Conservation (phyloP, 2,113 vertebrate genomes). For the Elachura formosa region DNA sequence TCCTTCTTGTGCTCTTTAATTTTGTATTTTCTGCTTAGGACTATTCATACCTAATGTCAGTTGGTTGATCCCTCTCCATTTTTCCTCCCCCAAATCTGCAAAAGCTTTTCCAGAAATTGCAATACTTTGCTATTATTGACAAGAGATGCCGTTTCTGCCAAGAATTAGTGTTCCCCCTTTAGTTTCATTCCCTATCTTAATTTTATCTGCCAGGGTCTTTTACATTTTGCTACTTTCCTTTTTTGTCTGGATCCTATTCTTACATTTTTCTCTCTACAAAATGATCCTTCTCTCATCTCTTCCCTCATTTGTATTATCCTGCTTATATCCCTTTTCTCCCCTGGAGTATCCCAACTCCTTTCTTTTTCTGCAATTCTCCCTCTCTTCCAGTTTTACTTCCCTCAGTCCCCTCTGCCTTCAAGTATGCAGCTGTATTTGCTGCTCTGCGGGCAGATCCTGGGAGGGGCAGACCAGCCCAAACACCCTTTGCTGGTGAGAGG, state of each 20-base stretch:
- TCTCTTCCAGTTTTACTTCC: not conserved
- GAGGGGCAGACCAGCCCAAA: not conserved
- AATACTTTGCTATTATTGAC: not conserved
- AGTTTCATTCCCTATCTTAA: not conserved
- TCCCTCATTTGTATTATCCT: not conserved
- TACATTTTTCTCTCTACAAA: not conserved
- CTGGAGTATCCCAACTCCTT: not conserved
- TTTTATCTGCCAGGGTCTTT: not conserved
- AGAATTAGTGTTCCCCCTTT: not conserved
- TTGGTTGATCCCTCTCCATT: not conserved
- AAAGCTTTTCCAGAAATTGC: not conserved
- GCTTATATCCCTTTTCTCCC: not conserved
- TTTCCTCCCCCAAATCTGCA: not conserved
- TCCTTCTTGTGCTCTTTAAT: not conserved
- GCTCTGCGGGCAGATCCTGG: not conserved
- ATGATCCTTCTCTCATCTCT: not conserved
- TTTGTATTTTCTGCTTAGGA: not conserved
- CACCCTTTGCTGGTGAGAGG: rapidly evolving
- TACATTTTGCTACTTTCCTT: not conserved
- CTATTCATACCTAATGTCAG: not conserved
- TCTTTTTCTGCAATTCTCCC: not conserved
- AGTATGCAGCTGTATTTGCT: not conserved
- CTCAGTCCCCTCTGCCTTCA: not conserved
- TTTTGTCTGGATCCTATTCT: not conserved
- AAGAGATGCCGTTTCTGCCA: not conserved